Conservation (phyloP, 2,113 vertebrate genomes). For the Siniperca chuatsi region DNA sequence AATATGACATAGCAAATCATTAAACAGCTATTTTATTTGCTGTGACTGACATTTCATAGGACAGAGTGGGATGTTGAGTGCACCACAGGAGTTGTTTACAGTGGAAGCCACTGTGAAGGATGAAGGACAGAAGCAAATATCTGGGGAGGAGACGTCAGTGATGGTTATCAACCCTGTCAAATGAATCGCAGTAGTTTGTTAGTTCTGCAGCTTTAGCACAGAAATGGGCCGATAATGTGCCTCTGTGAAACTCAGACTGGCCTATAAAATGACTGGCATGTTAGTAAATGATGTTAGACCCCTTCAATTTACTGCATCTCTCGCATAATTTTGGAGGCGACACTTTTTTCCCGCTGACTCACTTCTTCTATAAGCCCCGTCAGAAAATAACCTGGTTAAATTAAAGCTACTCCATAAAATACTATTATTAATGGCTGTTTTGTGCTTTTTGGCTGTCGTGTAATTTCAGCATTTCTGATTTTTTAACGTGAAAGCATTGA, state of each 20-base stretch:
- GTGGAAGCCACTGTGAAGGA: conserved; percentile 44
- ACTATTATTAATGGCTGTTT: conserved; percentile 50
- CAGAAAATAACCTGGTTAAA: conserved; percentile 41
- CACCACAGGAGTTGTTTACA: conserved; percentile 60
- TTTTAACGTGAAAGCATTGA: conserved; percentile 8
- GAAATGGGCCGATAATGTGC: conserved; percentile 54
- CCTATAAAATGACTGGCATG: conserved; percentile 55
- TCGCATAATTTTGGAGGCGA: conserved; percentile 42
- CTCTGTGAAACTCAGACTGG: conserved; percentile 44
- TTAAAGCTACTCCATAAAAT: conserved; percentile 51
- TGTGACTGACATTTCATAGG: conserved; percentile 10
- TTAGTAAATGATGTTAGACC: conserved; percentile 53
- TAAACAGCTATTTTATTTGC: conserved; percentile 1
- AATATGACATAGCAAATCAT: conserved; percentile 31
- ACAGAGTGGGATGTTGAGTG: conserved; percentile 8
- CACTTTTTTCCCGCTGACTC: conserved; percentile 52
- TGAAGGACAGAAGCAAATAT: conserved; percentile 58
- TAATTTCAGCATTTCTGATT: conserved; percentile 20
- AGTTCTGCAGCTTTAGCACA: conserved; percentile 52
- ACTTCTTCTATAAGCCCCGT: conserved; percentile 49
- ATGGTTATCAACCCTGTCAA: conserved; percentile 54
- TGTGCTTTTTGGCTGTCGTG: conserved; percentile 33
- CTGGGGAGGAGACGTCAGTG: conserved; percentile 51
- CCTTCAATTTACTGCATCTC: conserved; percentile 51
- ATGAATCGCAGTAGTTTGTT: conserved; percentile 51